Base-by-base conservation (phyloP, 2,797 vertebrate species). In the Manis pentadactyla region DNA sequence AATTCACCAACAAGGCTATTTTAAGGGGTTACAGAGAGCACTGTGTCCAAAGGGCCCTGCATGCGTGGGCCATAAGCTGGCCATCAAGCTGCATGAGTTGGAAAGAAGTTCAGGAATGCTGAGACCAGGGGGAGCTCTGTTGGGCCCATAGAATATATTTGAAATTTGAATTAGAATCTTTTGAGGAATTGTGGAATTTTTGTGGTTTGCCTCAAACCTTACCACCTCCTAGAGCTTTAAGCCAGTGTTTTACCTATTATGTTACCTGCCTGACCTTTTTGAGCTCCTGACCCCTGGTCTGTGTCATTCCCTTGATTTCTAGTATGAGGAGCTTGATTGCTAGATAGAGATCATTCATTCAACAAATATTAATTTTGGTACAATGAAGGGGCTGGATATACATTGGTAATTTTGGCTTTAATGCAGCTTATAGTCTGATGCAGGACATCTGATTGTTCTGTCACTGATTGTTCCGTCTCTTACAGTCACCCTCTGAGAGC, bases 291-390 rank as follows among this genome's bases (percentile, higher is more conserved):
- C 39, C 23, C 27, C 23, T 27, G 8, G 31, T 49, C 59, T 59
- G 27, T 66, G 25, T 53, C 49, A 63, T 82, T 82, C 10, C 19
- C 49, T 84, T 66, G 63, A 84, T 73, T 64, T 86, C 92, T 77
- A 63, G 68, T 55, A 7, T 37, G n/a, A 55, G 17, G 34, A 79
- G 42, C 19, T 81, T 85, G 17, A 69, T 29, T 49, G 37, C 59
- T 88, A 66, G 69, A 19, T 74, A 84, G 73, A 87, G 59, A 68
- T 74, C 57, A 61, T 77, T 64, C 55, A 29, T n/a, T 90, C 39
- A 85, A 79, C 25, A 86, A 93, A 63, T 81, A 64, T 37, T 93
- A 51, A 66, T 74, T 82, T 75, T 93, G 64, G 21, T n/a, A 51
- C n/a, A 29, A 1, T 42, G 19, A 77, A 1, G 21, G 14, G 69